Base-by-base conservation (phyloP, 2,797 vertebrate species). In the Coregonus suidteri region DNA sequence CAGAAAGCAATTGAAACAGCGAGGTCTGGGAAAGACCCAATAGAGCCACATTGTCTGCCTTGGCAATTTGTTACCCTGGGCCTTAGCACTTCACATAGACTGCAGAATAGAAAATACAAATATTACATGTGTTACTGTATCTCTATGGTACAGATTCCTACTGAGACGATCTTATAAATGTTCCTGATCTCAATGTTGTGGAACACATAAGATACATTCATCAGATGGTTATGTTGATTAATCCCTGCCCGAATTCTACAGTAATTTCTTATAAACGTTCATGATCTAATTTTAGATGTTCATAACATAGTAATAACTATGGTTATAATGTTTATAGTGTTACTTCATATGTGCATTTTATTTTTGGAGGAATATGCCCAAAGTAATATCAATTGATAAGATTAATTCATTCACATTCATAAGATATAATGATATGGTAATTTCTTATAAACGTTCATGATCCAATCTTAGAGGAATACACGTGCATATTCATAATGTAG, bases 21-120 rank as follows among this genome's bases (percentile, higher is more conserved):
- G 25, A 25, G 25, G 25, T 25, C 25, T 25, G 25, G 25, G 25
- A 25, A 25, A 25, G 25, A 25, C 25, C 25, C 25, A 25, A 25
- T 25, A 25, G 25, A 25, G 25, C 25, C 25, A 25, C 56, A 16
- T 34, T 14, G 52, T 73, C 65, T 74, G 75, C 76, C 73, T 79
- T 77, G 75, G 77, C 75, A 73, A 59, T 81, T 83, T 82, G 72
- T 34, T 73, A 76, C 51, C 15, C 76, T 35, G 52, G 1, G 14
- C 70, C 74, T 54, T 68, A 9, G 15, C 75, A 30, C 16, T 73
- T 67, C 25, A 25, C 25, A 64, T 37, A 18, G 66, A 16, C 31
- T 69, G 66, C 34, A 18, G 14, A 69, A 18, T 56, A 18, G 16
- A 56, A 56, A 56, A 3, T 4, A 56, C 15, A 15, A 25, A 25